Base-by-base conservation (phyloP, 2,888 invertebrate genomes). In the Elysia crispata region DNA sequence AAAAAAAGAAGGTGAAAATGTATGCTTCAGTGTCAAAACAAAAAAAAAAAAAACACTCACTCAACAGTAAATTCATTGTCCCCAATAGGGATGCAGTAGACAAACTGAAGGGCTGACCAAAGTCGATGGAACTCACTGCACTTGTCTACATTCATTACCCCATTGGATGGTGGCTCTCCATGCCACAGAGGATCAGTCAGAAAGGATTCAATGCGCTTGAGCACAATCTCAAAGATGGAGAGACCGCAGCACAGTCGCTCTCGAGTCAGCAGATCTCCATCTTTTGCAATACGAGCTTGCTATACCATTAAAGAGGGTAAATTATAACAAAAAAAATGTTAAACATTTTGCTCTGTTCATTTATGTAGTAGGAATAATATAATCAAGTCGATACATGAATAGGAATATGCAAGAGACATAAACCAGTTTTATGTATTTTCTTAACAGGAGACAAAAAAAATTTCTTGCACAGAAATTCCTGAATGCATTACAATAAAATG, bases 71-170 rank as follows among this genome's bases (percentile, higher is more conserved):
- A 98, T 93, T 99, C 97, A 0, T 97, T 97, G 85, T 97, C 97
- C 5, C 96, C 97, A 31, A 98, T 97, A 0, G 99, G 98, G 89
- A 98, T 97, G 91, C 98, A 98, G 92, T 98, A 98, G 76, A 98
- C 96, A 94, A 99, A 99, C 92, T 99, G 99, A 50, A 99, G 93
- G 0, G 98, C 99, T 0, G 98, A 98, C 99, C 99, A 99, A 69
- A 99, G 93, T 18, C 92, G 85, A 93, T 99, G 98, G 93, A 99
- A 99, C 93, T 99, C 99, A 0, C 95, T 95, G 90, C 98, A 98
- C 92, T 98, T 98, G 92, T 98, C 98, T 0, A 98, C 95, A 92
- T 97, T 97, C 94, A 98, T 96, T 23, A 98, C 98, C 80, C 98
- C 97, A 92, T 98, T 98, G 74, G 95, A 95, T 41, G 97, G 96